Evolutionary conservation across 2,797 vertebrate genomes (phyloP), one percentile per base, ranked within the genome.

Genomic region (Argya squamiceps): DNA sequence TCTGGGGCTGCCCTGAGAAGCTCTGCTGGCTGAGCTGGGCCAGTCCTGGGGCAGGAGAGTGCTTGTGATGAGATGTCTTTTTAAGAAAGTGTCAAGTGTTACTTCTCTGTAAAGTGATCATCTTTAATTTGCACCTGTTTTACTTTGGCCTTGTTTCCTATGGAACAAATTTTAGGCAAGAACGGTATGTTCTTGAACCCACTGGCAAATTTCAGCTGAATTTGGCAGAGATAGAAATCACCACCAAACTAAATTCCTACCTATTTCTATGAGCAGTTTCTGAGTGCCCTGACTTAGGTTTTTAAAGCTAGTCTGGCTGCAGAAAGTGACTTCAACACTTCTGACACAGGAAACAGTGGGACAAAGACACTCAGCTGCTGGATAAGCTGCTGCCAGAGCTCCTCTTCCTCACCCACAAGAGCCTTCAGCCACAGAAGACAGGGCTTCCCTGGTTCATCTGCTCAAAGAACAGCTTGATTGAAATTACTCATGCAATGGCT

Each of bases 291-390:
- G 63, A 49, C 21, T 62, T 46, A 4, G n/a, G 5, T 22, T 93
- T 36, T 43, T 15, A 16, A 43, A 56, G 59, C 30, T 46, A 37
- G 34, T 24, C 44, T 75, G 69, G 18, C 43, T 68, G 58, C 0
- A 7, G 34, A n/a, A 60, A 27, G 23, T 0, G 2, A 55, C 29
- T 59, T 65, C 69, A 41, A 15, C 0, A 0, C 47, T 73, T 69
- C 59, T 39, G n/a, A 24, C 32, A 24, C 4, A 5, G 39, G 41
- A 44, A 44, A 3, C 0, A 0, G 26, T 49, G 83, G 83, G 82
- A 80, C 88, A 80, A 63, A 68, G 49, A 58, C n/a, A 67, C 43
- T 84, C 15, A 30, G 10, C 52, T 84, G 56, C 56, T 5, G 26
- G 47, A 37, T 44, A 21, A 74, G n/a, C 56, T 93, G 47, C 68